These are phyloP conservation scores for Agonopterix alstromeriana DNA, from an alignment of 2,888 invertebrate species.

Conservation along the genomic window DNA sequence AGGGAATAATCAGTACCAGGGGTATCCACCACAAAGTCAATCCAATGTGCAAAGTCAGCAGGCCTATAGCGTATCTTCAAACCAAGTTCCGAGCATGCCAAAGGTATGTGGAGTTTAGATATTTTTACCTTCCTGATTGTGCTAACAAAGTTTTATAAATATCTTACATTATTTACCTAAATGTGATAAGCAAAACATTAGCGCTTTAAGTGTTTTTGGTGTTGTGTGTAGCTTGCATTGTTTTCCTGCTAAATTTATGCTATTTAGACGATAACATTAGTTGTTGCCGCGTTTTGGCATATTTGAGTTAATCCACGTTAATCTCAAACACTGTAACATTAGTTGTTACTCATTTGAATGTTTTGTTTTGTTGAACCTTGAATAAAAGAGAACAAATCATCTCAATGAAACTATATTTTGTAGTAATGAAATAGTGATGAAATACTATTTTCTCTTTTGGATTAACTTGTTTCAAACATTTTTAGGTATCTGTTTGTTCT, in stretches of 20 bases:
- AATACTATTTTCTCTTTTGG: too few relatives aligned
- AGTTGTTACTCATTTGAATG: too few relatives aligned
- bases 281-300: too few relatives aligned
- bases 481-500: too few relatives aligned
- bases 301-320: too few relatives aligned
- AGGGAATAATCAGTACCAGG: conserved; percentile 44
- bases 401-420: not conserved
- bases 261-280: too few relatives aligned
- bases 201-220: conserved; percentile 1
- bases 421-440: too few relatives aligned
- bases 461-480: too few relatives aligned
- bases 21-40: conserved; percentile 33
- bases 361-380: not conserved
- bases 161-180: conserved; percentile 3
- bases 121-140: not conserved
- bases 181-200: conserved; percentile 56
- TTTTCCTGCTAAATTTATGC: too few relatives aligned
- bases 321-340: too few relatives aligned
- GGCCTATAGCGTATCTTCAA: conserved; percentile 40
- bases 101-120: conserved; percentile 44
- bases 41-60: conserved; percentile 34
- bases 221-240: too few relatives aligned
- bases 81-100: conserved; percentile 28
- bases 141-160: conserved; percentile 6
- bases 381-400: too few relatives aligned